Evolutionary conservation across 2,888 invertebrate species (phyloP), one percentile per base, ranked within the genome.

Genomic region (Leucania comma): DNA sequence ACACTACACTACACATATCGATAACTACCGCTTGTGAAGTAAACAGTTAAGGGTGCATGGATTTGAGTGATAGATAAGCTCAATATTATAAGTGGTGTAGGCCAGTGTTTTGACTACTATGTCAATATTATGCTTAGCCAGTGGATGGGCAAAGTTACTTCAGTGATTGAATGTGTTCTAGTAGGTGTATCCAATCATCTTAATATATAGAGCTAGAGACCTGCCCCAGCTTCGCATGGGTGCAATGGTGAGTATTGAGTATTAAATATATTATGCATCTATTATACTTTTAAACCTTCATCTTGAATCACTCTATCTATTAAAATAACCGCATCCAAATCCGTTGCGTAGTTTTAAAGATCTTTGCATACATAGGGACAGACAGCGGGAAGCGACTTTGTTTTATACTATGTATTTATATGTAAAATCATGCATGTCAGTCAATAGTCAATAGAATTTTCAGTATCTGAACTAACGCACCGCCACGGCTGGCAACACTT

Each of bases 41-140:
- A 46, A 64, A 63, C 42, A 57, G 48, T 38, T 32, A 26, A 35
- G 67, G 64, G 64, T 60, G 57, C 53, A 32, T 29, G 32, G 29
- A 57, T 38, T 60, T 58, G 56, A 79, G 77, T 26, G 22, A 50
- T 68, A 26, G 46, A 35, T 9, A 54, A 22, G 42, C 57, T 32
- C 35, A 67, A 73, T 72, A 77, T 59, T 46, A 51, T 66, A 75
- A 79, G 72, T 71, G 79, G 51, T 2, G 46, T 22, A 20, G 42
- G 12, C 14, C 38, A n/a, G 22, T 46, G 68, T 10, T 22, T 10
- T 53, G 26, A 8, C 9, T 12, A 22, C 22, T 17, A 6, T 22
- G 61, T 38, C 75, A 63, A 77, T 63, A 66, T 72, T 42, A 1
- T 24, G 12, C 35, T 42, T 2, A 6, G 62, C 29, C 9, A 20